Percentiles rank a stretch among this genome's conserved stretches.
Evolutionary conservation across 2,888 invertebrate genomes (phyloP).

Genomic region (Pocota personata): DNA sequence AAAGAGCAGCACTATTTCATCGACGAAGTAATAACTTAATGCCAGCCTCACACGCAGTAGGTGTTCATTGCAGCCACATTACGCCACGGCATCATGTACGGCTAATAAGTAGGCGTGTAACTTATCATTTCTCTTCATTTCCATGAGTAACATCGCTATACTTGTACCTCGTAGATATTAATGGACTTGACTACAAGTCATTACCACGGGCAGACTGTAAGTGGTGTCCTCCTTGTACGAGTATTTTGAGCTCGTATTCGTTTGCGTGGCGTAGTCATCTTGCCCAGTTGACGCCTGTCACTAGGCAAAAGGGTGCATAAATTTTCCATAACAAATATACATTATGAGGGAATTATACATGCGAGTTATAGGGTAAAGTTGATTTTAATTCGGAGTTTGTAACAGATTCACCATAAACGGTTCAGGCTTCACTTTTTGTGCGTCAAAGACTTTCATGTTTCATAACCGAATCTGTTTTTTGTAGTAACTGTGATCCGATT

Average conservation of each 20-base stretch:
- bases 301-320: conserved; percentile 16
- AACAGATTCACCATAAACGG: background rate
- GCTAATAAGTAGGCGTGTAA: conserved; percentile 50
- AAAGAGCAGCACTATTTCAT: conserved; percentile 26
- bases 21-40: conserved; percentile 32
- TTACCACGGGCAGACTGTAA: conserved; percentile 9
- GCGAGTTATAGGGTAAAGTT: conserved; percentile 3
- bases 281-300: background rate
- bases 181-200: conserved; percentile 36
- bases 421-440: no score
- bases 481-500: no score
- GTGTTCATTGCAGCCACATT: conserved; percentile 32
- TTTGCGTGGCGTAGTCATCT: background rate
- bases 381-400: background rate
- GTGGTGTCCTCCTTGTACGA: conserved; percentile 16
- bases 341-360: conserved; percentile 16
- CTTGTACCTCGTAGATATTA: conserved; percentile 33
- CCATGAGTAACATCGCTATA: conserved; percentile 32
- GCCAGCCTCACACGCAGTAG: conserved; percentile 35
- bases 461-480: no score
- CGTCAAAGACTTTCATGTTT: no score
- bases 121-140: conserved; percentile 22
- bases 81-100: conserved; percentile 7
- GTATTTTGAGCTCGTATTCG: background rate
- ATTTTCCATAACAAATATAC: conserved; percentile 3